These are phyloP conservation scores for Brachyopa scutellaris DNA, from an alignment of 2,888 invertebrate genomes.

Conservation along the genomic window DNA sequence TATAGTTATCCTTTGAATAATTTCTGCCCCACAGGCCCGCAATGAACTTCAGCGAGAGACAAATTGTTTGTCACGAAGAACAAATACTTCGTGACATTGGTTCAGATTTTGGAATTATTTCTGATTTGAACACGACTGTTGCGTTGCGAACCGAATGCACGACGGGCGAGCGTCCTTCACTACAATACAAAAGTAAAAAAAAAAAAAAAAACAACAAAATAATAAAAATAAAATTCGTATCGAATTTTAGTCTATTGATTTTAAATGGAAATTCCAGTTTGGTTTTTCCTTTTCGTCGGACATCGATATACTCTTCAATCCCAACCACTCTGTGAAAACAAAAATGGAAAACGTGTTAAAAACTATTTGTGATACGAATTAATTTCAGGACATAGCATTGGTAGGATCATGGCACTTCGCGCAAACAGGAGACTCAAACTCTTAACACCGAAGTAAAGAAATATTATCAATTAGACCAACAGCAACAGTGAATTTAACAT, in stretches of 20 bases:
- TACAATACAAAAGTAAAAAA: constrained; percentile 23
- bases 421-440: not conserved
- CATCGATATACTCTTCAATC: constrained; percentile 40
- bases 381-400: constrained; percentile 43
- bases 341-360: constrained; percentile 65
- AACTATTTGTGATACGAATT: constrained; percentile 65
- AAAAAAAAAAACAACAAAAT: too few species aligned
- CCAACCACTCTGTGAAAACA: constrained; percentile 36
- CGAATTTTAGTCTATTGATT: constrained; percentile 61
- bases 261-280: constrained; percentile 61
- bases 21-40: constrained; percentile 22
- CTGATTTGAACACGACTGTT: constrained; percentile 77
- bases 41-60: constrained; percentile 74
- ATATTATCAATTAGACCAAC: constrained; percentile 45
- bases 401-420: constrained; percentile 40
- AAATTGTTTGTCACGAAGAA: constrained; percentile 82
- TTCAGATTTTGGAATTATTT: constrained; percentile 81
- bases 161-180: constrained; percentile 9
- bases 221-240: constrained; percentile 31
- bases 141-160: constrained; percentile 26
- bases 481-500: constrained; percentile 33
- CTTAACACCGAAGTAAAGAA: too few species aligned
- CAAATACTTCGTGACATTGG: constrained; percentile 82
- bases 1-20: constrained; percentile 59
- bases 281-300: constrained; percentile 44